phyloP scores from a whole-genome alignment of 2,888 invertebrate species.

The Phragmatobia fuliginosa region DNA sequence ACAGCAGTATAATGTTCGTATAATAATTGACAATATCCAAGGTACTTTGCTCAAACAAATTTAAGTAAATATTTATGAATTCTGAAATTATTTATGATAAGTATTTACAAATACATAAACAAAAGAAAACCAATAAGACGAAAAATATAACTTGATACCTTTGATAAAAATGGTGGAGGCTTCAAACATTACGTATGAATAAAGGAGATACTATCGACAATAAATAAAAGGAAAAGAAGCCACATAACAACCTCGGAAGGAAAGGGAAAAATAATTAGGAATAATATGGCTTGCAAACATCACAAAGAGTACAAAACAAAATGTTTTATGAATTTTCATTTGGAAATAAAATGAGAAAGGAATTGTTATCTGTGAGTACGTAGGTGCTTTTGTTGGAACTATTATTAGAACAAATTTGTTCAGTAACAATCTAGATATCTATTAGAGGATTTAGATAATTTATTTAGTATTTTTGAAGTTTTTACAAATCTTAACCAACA shows the following conservation, averaged over 20 bases:
- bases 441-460: too few species aligned
- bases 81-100: slow-evolving; percentile 27
- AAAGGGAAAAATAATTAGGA: slow-evolving; percentile 75
- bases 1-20: neutral
- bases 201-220: slow-evolving; percentile 62
- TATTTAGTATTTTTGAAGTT: too few species aligned
- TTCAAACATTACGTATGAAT: slow-evolving; percentile 55
- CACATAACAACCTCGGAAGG: slow-evolving; percentile 64
- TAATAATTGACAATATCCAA: neutral
- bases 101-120: slow-evolving; percentile 29
- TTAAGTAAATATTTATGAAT: slow-evolving; percentile 32
- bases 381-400: neutral
- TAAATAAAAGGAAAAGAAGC: slow-evolving; percentile 70
- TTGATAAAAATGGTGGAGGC: slow-evolving; percentile 54
- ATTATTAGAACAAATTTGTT: neutral
- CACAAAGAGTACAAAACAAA: slow-evolving; percentile 68
- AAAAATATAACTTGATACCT: slow-evolving; percentile 38
- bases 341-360: slow-evolving; percentile 45
- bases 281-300: slow-evolving; percentile 73
- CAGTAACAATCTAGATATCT: too few species aligned
- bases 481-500: too few species aligned
- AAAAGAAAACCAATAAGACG: slow-evolving; percentile 40
- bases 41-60: neutral
- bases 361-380: neutral
- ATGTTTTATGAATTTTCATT: slow-evolving; percentile 49